Evolutionary conservation across 2,113 vertebrate genomes (phyloP).

Genomic region (Phalacrocorax carbo): DNA sequence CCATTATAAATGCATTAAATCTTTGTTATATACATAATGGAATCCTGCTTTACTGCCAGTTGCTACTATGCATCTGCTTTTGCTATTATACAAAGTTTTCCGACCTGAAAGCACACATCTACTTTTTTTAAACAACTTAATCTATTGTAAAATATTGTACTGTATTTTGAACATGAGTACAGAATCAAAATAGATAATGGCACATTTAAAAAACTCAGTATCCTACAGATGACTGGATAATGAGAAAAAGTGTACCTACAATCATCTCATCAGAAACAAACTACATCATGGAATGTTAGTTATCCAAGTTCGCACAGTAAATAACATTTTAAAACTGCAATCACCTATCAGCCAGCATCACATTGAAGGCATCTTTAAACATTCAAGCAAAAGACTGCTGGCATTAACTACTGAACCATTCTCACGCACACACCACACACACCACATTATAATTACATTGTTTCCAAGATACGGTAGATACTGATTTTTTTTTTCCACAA

Average conservation of each 20-base stretch:
- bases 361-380: slow-evolving; percentile 86
- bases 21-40: slow-evolving; percentile 80
- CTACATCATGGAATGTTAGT: slow-evolving; percentile 92
- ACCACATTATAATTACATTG: slow-evolving; percentile 79
- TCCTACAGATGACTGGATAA: slow-evolving; percentile 86
- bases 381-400: slow-evolving; percentile 88
- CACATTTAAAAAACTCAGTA: slow-evolving; percentile 89
- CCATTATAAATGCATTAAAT: slow-evolving; percentile 77
- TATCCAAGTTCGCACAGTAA: slow-evolving; percentile 82
- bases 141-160: slow-evolving; percentile 85
- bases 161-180: slow-evolving; percentile 82
- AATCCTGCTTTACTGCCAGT: slow-evolving; percentile 79
- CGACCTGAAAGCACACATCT: slow-evolving; percentile 75
- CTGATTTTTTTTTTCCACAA: slow-evolving; percentile 76
- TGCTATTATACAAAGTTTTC: slow-evolving; percentile 80
- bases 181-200: slow-evolving; percentile 89
- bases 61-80: slow-evolving; percentile 78
- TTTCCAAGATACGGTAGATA: slow-evolving; percentile 79
- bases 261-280: slow-evolving; percentile 92
- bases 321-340: slow-evolving; percentile 80
- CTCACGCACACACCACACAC: slow-evolving; percentile 68
- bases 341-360: slow-evolving; percentile 85
- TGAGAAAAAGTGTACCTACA: slow-evolving; percentile 89
- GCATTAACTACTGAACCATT: slow-evolving; percentile 78
- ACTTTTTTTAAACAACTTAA: slow-evolving; percentile 78